These are phyloP conservation scores for Trichogramma pretiosum DNA, from an alignment of 1,140 invertebrate species.

Conservation along the genomic window DNA sequence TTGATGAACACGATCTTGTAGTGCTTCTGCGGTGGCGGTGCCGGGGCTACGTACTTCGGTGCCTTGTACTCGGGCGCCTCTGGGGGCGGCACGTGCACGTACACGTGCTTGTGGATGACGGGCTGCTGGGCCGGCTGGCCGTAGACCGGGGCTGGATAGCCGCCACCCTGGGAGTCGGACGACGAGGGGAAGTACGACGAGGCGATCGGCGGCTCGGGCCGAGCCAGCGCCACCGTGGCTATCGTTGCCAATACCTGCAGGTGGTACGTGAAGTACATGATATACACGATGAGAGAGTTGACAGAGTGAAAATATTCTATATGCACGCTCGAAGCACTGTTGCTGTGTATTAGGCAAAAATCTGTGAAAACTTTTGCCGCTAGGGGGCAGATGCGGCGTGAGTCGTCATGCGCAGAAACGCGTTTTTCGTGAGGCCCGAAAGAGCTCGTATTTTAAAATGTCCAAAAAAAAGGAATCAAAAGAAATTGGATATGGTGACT, in stretches of 20 bases:
- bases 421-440: no score
- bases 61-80: slow-evolving; percentile 62
- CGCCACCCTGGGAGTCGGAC: neutral
- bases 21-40: slow-evolving; percentile 70
- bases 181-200: slow-evolving; percentile 15
- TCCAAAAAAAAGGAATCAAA: no score
- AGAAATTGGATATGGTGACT: no score
- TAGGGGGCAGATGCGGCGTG: no score
- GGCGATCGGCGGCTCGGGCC: slow-evolving; percentile 8
- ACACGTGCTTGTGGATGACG: slow-evolving; percentile 76
- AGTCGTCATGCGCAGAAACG: no score
- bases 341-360: no score
- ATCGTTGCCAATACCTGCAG: slow-evolving; percentile 2
- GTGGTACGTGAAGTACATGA: no score
- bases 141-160: slow-evolving; percentile 53
- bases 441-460: no score
- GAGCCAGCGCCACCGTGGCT: neutral
- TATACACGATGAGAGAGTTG: no score
- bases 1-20: slow-evolving; percentile 87
- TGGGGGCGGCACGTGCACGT: slow-evolving; percentile 76
- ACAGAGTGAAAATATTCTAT: no score
- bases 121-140: slow-evolving; percentile 63
- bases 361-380: no score
- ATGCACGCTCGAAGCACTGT: no score
- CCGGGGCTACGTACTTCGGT: slow-evolving; percentile 43